Conservation (phyloP, 1,140 invertebrate species). For the Ridgeia piscesae region DNA sequence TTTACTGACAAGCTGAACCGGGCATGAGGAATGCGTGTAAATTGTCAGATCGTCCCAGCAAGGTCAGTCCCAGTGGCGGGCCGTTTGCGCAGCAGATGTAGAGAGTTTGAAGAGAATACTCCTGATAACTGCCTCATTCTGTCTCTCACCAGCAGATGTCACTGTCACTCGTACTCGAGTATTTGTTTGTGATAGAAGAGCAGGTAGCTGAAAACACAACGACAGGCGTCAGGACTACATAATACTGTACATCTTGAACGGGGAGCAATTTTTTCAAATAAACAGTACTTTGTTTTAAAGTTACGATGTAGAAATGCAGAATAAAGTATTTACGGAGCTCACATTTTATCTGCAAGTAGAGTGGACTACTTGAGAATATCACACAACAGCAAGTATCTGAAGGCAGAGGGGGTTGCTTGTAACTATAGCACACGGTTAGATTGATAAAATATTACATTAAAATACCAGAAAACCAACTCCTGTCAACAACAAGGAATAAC, state of each 20-base stretch:
- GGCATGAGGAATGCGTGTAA: not conserved
- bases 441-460: no score
- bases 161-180: conserved; percentile 71
- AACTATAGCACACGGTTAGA: no score
- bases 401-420: no score
- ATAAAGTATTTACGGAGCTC: no score
- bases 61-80: not conserved
- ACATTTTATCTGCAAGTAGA: conserved; percentile 69
- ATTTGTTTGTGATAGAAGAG: conserved; percentile 92
- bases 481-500: no score
- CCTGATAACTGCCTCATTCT: not conserved
- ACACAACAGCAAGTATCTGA: conserved; percentile 69
- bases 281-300: not conserved
- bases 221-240: not conserved
- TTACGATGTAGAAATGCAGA: not conserved
- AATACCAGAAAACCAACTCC: no score
- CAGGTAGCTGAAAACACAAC: conserved; percentile 72
- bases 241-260: not conserved
- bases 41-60: not conserved
- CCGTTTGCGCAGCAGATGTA: not conserved
- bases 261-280: not conserved
- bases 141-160: not conserved
- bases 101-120: not conserved
- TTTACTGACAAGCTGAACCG: not conserved
- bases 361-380: not conserved